Evolutionary conservation across 1,140 invertebrate genomes (phyloP), one percentile per base, ranked within the genome.

Genomic region (Drosophila sproati): DNA sequence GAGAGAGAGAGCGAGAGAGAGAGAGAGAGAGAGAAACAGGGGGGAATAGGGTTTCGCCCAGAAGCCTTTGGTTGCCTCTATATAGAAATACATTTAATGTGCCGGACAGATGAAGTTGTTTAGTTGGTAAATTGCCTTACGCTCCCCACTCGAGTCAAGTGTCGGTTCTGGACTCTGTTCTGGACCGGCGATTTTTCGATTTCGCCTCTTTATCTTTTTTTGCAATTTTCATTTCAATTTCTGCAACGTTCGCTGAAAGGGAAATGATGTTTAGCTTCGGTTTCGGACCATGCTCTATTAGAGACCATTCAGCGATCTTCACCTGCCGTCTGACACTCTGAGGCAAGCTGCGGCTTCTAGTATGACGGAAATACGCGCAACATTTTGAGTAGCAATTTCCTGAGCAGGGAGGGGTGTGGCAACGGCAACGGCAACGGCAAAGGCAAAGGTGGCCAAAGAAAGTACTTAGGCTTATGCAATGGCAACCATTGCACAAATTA

Each of bases 211-310:
- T 56, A 43, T 32, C 51, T 12, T 45, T 39, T 83, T 70, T 87
- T 79, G 85, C 72, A 85, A 90, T 89, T 89, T 89, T 89, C 78
- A 89, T 89, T 88, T 88, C 85, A 85, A 89, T 88, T 89, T 89
- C 78, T 85, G 80, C 83, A 77, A 64, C 66, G 52, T 76, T 63
- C 68, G 85, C 85, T 89, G 85, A 89, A 89, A 89, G 85, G 74
- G 85, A 89, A 89, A 89, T 89, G 86, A 85, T 89, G 86, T 89
- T 83, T 73, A 62, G 64, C 56, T 50, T 61, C 31, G 72, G 66
- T 51, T 74, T 60, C 77, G 51, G 12, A 43, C 71, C 72, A 82
- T 69, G 77, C 73, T 87, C 80, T 89, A 88, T 87, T 87, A 88
- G 80, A 89, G 83, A 70, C 48, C 56, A 32, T 52, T 32, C 62